Evolutionary conservation across 1,140 invertebrate genomes (phyloP).

Genomic region (Cydia amplana): DNA sequence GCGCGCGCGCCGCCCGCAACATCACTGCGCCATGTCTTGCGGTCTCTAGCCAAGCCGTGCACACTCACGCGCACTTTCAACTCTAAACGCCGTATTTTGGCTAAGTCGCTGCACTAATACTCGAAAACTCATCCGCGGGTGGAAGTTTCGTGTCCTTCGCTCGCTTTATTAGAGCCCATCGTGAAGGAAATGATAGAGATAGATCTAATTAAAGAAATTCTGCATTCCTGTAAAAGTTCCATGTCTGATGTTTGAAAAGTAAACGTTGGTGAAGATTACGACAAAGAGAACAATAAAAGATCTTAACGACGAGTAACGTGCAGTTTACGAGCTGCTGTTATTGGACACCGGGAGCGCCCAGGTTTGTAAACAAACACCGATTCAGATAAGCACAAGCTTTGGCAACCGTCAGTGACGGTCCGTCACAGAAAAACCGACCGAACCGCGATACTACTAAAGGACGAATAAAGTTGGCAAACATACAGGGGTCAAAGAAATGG

Average conservation of each 20-base stretch:
- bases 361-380: constrained; percentile 58
- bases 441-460: constrained; percentile 40
- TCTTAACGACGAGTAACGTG: constrained; percentile 8
- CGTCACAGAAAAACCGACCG: constrained; percentile 39
- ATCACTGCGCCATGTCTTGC: constrained; percentile 62
- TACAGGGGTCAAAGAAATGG: constrained; percentile 36
- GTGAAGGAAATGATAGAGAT: not conserved
- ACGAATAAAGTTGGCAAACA: constrained; percentile 37
- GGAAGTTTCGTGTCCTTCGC: not conserved
- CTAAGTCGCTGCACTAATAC: constrained; percentile 34
- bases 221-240: constrained; percentile 10
- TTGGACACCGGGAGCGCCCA: constrained; percentile 39
- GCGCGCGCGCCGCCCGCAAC: constrained; percentile 53
- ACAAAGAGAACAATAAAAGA: not conserved
- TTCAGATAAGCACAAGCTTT: constrained; percentile 43
- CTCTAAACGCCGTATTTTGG: constrained; percentile 64
- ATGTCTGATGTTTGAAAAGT: constrained; percentile 5
- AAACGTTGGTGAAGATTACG: not conserved
- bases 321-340: constrained; percentile 42
- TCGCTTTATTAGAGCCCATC: not conserved
- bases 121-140: not conserved
- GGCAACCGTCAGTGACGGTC: constrained; percentile 42
- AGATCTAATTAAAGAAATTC: not conserved
- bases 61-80: constrained; percentile 67
- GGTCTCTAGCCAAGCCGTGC: constrained; percentile 40